Evolutionary conservation across 2,113 vertebrate species (phyloP), one percentile per base, ranked within the genome.

Genomic region (Capra hircus): DNA sequence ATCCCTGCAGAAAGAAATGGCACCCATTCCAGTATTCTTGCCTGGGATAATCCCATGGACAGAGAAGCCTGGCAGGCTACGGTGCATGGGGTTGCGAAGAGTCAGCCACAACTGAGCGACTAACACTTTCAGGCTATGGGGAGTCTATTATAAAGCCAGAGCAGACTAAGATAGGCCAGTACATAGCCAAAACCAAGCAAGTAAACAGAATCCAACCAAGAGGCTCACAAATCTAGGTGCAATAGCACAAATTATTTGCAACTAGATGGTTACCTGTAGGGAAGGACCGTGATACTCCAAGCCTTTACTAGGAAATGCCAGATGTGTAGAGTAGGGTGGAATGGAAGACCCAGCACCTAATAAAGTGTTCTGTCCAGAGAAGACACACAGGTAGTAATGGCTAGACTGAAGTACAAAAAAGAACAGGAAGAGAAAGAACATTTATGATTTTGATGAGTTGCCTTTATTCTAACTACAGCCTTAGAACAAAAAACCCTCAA

Each of bases 281-380:
- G 40, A 74, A 64, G 48, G 60, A 17, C 53, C 8, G 7, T 45
- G 40, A 74, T 21, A n/a, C 45, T n/a, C 53, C 17, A 48, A 8
- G 36, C 12, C 59, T 57, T 30, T 30, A 8, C 3, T 62, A 48
- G 52, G 27, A 55, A 36, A 74, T 15, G 25, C 48, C 40, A 60
- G 55, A 17, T 23, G 11, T 27, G 6, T 0, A 78, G 36, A 36
- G 15, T 45, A n/a, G 8, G 81, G 3, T 23, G n/a, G 3, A 2
- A 3, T 17, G 16, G 45, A 86, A 59, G 50, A 43, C 71, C 33
- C 14, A 48, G n/a, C 1, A 1, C 23, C 36, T 36, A 23, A 2
- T 1, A 23, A 17, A 33, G 23, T 11, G 45, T 12, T 84, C 43
- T 78, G 33, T 30, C 14, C 40, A 82, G 43, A 52, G 60, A 7